Conservation (phyloP, 2,888 invertebrate species). For the Ichneumoninae sp. region DNA sequence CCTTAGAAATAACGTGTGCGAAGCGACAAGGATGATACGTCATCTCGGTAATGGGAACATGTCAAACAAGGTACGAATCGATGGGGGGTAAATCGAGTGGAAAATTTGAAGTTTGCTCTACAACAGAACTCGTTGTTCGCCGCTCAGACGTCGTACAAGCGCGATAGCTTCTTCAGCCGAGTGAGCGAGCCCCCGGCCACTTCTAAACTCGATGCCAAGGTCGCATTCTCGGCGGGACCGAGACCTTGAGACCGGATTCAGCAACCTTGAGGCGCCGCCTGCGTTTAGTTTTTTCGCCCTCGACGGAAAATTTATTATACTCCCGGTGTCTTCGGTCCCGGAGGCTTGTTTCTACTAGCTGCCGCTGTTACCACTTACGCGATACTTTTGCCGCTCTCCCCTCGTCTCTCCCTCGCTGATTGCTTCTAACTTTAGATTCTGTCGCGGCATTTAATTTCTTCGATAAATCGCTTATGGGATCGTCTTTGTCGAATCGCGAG, state of each 20-base stretch:
- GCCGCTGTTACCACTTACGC: conserved; percentile 37
- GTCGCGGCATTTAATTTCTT: conserved; percentile 10
- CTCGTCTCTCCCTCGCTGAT: conserved; percentile 7
- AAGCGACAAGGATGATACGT: too few species aligned
- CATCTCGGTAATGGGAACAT: too few species aligned
- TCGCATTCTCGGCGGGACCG: conserved; percentile 67
- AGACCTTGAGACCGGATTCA: conserved; percentile 68
- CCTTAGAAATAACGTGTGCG: too few species aligned
- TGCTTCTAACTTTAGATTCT: conserved; percentile 55
- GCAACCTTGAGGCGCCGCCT: conserved; percentile 61
- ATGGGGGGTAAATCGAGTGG: neutral
- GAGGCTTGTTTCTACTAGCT: conserved; percentile 39
- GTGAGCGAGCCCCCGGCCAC: conserved; percentile 45
- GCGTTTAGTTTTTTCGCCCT: conserved; percentile 64
- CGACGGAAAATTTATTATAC: conserved; percentile 64
- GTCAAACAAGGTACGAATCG: too few species aligned
- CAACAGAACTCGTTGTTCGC: neutral
- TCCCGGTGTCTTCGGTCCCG: conserved; percentile 8
- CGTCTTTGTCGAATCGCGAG: neutral
- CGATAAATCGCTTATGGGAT: conserved; percentile 13
- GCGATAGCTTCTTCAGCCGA: conserved; percentile 37
- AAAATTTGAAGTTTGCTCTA: conserved; percentile 1
- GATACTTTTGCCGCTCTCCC: neutral
- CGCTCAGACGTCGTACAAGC: conserved; percentile 22
- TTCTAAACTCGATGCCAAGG: conserved; percentile 68